These are phyloP conservation scores for Saturnia japonica DNA, from an alignment of 2,888 invertebrate species.

Conservation along the genomic window DNA sequence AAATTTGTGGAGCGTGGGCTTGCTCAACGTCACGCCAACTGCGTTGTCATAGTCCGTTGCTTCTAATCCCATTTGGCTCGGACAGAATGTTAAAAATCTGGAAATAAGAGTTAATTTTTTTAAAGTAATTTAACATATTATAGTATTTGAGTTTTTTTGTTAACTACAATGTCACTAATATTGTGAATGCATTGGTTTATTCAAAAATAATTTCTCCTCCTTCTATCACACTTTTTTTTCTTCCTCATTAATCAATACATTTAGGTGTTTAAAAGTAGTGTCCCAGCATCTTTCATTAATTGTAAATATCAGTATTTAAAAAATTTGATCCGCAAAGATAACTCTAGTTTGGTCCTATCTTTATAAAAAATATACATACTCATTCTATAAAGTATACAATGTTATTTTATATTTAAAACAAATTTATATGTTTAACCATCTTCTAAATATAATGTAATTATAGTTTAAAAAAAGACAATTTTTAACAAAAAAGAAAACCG, in stretches of 20 bases:
- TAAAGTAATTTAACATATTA: not conserved
- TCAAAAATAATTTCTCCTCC: not conserved
- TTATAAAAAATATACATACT: too few relatives aligned
- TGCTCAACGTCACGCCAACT: conserved; percentile 3
- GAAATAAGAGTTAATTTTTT: not conserved
- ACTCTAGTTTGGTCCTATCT: not conserved
- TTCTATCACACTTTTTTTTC: not conserved
- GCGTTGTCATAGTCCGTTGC: conserved; percentile 11
- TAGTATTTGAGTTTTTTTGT: not conserved
- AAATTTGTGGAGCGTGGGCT: conserved; percentile 17
- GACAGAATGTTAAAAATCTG: conserved; percentile 1
- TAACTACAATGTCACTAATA: not conserved
- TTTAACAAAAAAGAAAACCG: too few relatives aligned
- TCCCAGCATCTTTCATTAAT: not conserved
- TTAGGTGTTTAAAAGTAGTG: not conserved
- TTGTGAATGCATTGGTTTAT: not conserved
- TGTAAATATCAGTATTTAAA: not conserved
- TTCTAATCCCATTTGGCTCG: conserved; percentile 21
- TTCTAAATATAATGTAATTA: too few relatives aligned
- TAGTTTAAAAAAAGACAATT: too few relatives aligned
- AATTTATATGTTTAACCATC: too few relatives aligned
- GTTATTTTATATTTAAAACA: too few relatives aligned
- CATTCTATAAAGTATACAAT: too few relatives aligned
- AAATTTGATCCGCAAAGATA: not conserved
- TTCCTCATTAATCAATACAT: not conserved